These are phyloP conservation scores for Platycheirus rosarum DNA, from an alignment of 2,888 invertebrate species.

Conservation along the genomic window DNA sequence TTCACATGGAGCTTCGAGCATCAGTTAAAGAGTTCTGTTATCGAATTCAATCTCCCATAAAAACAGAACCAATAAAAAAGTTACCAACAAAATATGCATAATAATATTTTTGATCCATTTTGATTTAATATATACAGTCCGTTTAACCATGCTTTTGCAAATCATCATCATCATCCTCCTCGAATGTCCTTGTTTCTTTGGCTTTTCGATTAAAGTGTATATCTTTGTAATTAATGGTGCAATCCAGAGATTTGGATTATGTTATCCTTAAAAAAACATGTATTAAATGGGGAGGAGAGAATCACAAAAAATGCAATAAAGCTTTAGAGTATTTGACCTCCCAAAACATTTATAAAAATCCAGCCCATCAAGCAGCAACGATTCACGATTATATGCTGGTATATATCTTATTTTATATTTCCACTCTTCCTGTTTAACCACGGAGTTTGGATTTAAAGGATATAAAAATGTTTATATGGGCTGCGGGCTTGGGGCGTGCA, in stretches of 20 bases:
- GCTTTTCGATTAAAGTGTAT: slow-evolving; percentile 46
- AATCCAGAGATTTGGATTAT: slow-evolving; percentile 30
- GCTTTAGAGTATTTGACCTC: slow-evolving; percentile 4
- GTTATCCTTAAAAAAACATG: slow-evolving; percentile 20
- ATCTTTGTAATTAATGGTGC: slow-evolving; percentile 64
- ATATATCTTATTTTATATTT: slow-evolving; percentile 14
- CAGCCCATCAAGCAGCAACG: slow-evolving; percentile 25
- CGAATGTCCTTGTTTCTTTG: slow-evolving; percentile 44
- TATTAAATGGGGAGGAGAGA: neutral
- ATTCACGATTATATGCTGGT: too few species aligned
- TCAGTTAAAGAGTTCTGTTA: neutral
- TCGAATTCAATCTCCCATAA: slow-evolving; percentile 5
- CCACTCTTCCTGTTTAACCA: neutral
- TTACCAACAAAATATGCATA: slow-evolving; percentile 44
- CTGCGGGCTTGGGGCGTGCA: slow-evolving; percentile 15
- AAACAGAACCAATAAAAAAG: neutral
- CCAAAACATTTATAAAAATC: slow-evolving; percentile 15
- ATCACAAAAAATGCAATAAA: slow-evolving; percentile 33
- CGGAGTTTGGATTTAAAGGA: slow-evolving; percentile 1
- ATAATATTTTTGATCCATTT: slow-evolving; percentile 34
- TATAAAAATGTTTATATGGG: slow-evolving; percentile 26
- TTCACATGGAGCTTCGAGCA: neutral
- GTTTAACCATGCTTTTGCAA: slow-evolving; percentile 57
- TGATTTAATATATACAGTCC: slow-evolving; percentile 50
- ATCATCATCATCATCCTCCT: slow-evolving; percentile 31